These are phyloP conservation scores for Lasaia peninsularis DNA, from an alignment of 1,140 invertebrate species.

Conservation along the genomic window DNA sequence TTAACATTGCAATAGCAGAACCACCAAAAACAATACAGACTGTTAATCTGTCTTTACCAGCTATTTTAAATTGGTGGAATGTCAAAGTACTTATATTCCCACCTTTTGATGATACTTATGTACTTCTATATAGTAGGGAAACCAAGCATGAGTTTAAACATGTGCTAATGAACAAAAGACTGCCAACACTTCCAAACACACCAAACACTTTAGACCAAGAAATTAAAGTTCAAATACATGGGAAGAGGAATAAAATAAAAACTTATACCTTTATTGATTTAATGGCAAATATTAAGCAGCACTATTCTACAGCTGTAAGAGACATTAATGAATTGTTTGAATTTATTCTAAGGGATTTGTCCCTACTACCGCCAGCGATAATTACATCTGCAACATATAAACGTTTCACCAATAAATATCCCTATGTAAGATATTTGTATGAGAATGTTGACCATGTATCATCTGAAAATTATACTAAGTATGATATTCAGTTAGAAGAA, in stretches of 20 bases:
- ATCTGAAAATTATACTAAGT: slow-evolving; percentile 16
- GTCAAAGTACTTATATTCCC: slow-evolving; percentile 26
- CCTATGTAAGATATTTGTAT: slow-evolving; percentile 47
- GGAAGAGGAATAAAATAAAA: background rate
- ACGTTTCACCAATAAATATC: slow-evolving; percentile 33
- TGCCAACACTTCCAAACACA: background rate
- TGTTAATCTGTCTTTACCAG: slow-evolving; percentile 22
- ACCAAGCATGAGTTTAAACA: slow-evolving; percentile 35
- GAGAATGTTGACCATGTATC: slow-evolving; percentile 19
- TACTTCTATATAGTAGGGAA: slow-evolving; percentile 25
- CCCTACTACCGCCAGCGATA: slow-evolving; percentile 5
- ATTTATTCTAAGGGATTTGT: slow-evolving; percentile 33
- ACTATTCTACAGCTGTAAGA: background rate
- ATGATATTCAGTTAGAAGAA: slow-evolving; percentile 51
- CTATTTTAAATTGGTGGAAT: slow-evolving; percentile 43
- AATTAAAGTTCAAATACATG: slow-evolving; percentile 23
- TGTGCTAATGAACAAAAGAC: slow-evolving; percentile 38
- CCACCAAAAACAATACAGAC: slow-evolving; percentile 24
- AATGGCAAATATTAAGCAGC: background rate
- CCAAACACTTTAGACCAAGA: slow-evolving; percentile 19
- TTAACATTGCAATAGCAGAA: slow-evolving; percentile 28
- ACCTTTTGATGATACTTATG: background rate
- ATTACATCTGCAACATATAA: slow-evolving; percentile 25
- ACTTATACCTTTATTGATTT: slow-evolving; percentile 9
- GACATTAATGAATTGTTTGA: slow-evolving; percentile 23